Percentiles rank a stretch among this genome's conserved stretches.
Conservation (phyloP, 1,140 invertebrate species). For the Phocides pigmalion region DNA sequence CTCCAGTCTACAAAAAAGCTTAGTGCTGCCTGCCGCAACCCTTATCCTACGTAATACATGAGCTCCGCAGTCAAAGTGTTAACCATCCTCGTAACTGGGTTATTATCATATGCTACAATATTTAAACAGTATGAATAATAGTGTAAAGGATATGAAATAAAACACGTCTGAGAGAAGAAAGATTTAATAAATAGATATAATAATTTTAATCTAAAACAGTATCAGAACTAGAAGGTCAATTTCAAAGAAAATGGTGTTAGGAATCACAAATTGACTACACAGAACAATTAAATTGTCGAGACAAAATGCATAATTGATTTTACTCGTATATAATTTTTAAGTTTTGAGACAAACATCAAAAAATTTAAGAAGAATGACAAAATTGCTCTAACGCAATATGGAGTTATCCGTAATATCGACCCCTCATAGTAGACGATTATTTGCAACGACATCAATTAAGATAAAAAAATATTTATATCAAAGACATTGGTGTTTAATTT, state of each 20-base stretch:
- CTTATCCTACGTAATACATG: too few species aligned
- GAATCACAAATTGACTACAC: constrained; percentile 71
- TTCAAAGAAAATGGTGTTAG: constrained; percentile 64
- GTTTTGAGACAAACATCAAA: constrained; percentile 36
- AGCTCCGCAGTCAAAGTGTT: too few species aligned
- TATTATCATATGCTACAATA: too few species aligned
- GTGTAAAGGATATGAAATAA: constrained; percentile 35
- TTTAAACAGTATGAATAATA: too few species aligned
- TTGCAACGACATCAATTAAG: constrained; percentile 22
- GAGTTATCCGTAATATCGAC: constrained; percentile 27
- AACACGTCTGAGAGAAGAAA: constrained; percentile 72
- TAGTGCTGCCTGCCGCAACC: too few species aligned
- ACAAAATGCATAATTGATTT: constrained; percentile 35
- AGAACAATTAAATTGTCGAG: constrained; percentile 55
- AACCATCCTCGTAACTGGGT: too few species aligned
- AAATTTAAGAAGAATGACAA: constrained; percentile 28
- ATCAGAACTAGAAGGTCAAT: constrained; percentile 70
- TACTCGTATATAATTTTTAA: constrained; percentile 12
- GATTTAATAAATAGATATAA: constrained; percentile 83
- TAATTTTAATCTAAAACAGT: constrained; percentile 78
- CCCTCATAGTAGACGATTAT: constrained; percentile 9
- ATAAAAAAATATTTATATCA: constrained; percentile 17
- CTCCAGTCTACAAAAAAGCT: too few species aligned
- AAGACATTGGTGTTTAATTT: constrained; percentile 28
- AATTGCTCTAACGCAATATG: constrained; percentile 21